These are phyloP conservation scores for Zhengitettix transpicula DNA, from an alignment of 2,888 invertebrate genomes.

Conservation along the genomic window DNA sequence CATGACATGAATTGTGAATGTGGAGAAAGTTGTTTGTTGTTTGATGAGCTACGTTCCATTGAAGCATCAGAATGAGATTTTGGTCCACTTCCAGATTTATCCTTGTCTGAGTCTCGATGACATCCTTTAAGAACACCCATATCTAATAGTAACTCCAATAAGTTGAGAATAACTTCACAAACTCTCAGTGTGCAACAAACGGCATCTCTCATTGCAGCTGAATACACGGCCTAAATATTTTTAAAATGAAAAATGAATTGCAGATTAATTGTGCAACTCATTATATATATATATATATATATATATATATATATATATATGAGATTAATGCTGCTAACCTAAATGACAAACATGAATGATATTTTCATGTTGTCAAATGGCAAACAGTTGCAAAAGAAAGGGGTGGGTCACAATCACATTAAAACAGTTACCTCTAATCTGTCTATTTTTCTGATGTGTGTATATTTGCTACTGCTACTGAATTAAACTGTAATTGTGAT, in stretches of 20 bases:
- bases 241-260: constrained; percentile 16
- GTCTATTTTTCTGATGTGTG: no score
- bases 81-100: neutral
- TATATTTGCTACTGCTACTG: no score
- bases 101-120: constrained; percentile 21
- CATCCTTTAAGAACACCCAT: constrained; percentile 61
- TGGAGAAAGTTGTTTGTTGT: constrained; percentile 36
- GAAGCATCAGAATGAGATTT: neutral
- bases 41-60: neutral
- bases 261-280: neutral
- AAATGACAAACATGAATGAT: no score
- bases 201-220: constrained; percentile 69
- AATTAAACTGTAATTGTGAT: no score
- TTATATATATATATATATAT: no score
- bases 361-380: no score
- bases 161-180: constrained; percentile 81
- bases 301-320: no score
- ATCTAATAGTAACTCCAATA: constrained; percentile 81
- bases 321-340: no score
- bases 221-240: constrained; percentile 56
- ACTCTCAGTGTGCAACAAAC: constrained; percentile 72
- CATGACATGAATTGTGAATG: constrained; percentile 61
- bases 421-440: no score
- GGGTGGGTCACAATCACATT: no score
- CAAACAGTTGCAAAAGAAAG: no score